Conservation (phyloP, 92 coral and sea anemone genomes). For the Palythoa heliodiscus region DNA sequence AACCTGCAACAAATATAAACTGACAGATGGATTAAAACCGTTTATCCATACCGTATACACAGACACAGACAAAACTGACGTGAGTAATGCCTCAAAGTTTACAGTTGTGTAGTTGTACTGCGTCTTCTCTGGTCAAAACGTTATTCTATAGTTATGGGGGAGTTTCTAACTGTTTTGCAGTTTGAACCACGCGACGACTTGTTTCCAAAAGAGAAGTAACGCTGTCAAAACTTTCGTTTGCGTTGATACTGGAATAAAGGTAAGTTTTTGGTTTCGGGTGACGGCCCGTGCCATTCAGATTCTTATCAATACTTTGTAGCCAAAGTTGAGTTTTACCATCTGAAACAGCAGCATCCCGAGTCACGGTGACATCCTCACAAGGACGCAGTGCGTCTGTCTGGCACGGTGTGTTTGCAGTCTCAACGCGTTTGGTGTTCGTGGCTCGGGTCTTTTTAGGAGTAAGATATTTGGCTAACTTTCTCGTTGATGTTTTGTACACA, state of each 20-base stretch:
- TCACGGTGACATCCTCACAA: not conserved
- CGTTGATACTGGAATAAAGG: slow-evolving; percentile 53
- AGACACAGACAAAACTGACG: not conserved
- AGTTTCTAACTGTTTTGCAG: slow-evolving; percentile 75
- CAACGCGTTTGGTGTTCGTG: slow-evolving; percentile 14
- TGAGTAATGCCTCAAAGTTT: not conserved
- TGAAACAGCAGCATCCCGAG: not conserved
- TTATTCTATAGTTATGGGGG: slow-evolving; percentile 42
- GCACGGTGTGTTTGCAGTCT: not conserved
- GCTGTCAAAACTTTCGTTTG: slow-evolving; percentile 62
- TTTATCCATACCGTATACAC: not conserved
- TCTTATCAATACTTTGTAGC: not conserved
- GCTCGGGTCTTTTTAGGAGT: slow-evolving; percentile 66
- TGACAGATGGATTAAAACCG: not conserved
- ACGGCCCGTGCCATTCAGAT: not conserved
- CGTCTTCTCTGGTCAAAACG: not conserved
- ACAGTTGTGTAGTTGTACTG: not conserved
- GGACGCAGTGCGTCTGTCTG: not conserved
- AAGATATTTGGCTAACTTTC: slow-evolving; percentile 80
- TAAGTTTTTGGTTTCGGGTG: slow-evolving; percentile 40
- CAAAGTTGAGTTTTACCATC: not conserved
- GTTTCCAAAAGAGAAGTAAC: slow-evolving; percentile 65
- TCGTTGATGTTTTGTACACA: slow-evolving; percentile 67
- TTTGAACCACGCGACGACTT: slow-evolving; percentile 69
- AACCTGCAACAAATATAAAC: not conserved